phyloP scores from a whole-genome alignment of 2,888 invertebrate species.

The Drosophila ezoana region DNA sequence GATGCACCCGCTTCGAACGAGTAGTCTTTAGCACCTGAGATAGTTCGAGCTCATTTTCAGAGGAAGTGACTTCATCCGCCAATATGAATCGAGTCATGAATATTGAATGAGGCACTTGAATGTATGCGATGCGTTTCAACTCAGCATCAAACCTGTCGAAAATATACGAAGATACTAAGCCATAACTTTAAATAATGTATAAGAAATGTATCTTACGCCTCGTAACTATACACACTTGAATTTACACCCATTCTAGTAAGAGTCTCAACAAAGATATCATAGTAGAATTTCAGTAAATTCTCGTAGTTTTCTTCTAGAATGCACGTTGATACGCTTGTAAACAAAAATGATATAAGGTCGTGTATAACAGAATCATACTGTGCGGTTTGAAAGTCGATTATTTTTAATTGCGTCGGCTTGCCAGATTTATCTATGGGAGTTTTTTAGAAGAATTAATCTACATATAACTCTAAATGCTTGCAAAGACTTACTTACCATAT shows the following conservation, averaged over 20 bases:
- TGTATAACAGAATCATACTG: conserved; percentile 67
- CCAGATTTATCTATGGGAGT: conserved; percentile 30
- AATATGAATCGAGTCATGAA: conserved; percentile 70
- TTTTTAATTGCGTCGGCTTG: conserved; percentile 51
- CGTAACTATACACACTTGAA: conserved; percentile 26
- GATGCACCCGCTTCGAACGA: conserved; percentile 50
- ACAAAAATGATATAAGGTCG: conserved; percentile 64
- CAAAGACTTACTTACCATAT: conserved; percentile 48
- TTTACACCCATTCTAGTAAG: conserved; percentile 38
- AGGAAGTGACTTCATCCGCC: conserved; percentile 35
- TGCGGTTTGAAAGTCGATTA: conserved; percentile 65
- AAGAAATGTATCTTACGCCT: conserved; percentile 36
- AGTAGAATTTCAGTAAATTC: conserved; percentile 46
- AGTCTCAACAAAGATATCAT: conserved; percentile 36
- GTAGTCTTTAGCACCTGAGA: conserved; percentile 42
- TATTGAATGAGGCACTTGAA: conserved; percentile 67
- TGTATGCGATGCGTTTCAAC: conserved; percentile 53
- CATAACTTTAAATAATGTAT: background rate
- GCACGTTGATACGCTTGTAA: conserved; percentile 62
- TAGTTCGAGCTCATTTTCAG: conserved; percentile 25
- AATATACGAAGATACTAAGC: background rate
- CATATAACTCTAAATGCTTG: too few relatives aligned
- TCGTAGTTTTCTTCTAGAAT: conserved; percentile 56
- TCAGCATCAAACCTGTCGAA: conserved; percentile 50
- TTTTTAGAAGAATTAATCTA: background rate